A percentile compares a stretch with the other conserved stretches of the same genome.
phyloP scores from a whole-genome alignment of 1,140 invertebrate genomes.

The Phocides pigmalion region DNA sequence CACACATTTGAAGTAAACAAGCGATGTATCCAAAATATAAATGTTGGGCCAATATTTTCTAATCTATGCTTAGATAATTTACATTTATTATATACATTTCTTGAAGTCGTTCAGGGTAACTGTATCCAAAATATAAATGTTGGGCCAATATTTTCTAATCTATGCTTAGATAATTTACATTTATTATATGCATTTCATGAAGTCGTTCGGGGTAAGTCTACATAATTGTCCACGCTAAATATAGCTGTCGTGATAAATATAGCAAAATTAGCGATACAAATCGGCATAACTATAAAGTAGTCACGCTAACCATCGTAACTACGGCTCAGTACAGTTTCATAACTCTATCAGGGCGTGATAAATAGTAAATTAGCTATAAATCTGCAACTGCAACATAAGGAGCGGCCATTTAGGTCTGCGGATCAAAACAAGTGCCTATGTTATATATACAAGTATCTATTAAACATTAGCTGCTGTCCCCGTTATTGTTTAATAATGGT shows the following conservation, averaged over 20 bases:
- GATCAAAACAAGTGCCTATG: constrained; percentile 27
- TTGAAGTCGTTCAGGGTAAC: too few species aligned
- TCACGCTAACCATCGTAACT: constrained; percentile 3
- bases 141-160: too few species aligned
- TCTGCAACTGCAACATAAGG: constrained; percentile 15
- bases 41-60: too few species aligned
- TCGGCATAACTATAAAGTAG: constrained; percentile 12
- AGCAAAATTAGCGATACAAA: constrained; percentile 22
- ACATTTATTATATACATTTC: too few species aligned
- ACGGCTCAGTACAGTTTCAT: constrained; percentile 3
- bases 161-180: too few species aligned
- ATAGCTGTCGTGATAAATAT: background rate
- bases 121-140: too few species aligned
- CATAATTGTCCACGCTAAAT: constrained; percentile 9
- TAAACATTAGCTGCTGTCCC: too few species aligned
- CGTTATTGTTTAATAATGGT: too few species aligned
- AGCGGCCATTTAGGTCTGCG: background rate
- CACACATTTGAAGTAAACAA: too few species aligned
- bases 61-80: too few species aligned
- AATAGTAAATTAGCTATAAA: constrained; percentile 24
- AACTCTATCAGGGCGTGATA: constrained; percentile 24
- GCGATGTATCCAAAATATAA: too few species aligned
- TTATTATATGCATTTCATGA: too few species aligned
- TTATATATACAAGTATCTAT: background rate
- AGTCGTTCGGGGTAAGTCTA: background rate